Evolutionary conservation across 2,888 invertebrate genomes (phyloP).

Genomic region (Hydrotaea diabolus): DNA sequence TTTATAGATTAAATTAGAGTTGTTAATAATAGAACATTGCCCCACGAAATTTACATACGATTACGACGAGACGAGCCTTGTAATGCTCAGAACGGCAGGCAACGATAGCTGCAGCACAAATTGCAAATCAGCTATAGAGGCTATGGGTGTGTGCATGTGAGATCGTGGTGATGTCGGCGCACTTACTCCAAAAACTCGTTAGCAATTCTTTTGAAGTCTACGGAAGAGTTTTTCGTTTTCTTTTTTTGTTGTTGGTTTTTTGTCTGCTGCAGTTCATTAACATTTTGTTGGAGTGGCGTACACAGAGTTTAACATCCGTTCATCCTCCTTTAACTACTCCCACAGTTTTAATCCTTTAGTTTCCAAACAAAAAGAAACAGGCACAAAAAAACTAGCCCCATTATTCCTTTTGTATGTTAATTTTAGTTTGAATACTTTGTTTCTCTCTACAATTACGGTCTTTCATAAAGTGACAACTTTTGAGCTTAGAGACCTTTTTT

Average conservation of each 20-base stretch:
- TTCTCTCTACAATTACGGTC: slow-evolving; percentile 18
- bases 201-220: slow-evolving; percentile 34
- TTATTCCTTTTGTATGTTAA: slow-evolving; percentile 37
- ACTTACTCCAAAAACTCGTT: slow-evolving; percentile 26
- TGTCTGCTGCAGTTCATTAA: slow-evolving; percentile 35
- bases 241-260: background rate
- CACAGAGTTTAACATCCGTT: slow-evolving; percentile 14
- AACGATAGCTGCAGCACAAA: background rate
- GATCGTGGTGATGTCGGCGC: background rate
- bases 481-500: slow-evolving; percentile 46
- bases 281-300: slow-evolving; percentile 21
- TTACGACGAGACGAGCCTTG: background rate
- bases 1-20: slow-evolving; percentile 14
- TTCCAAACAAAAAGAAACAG: background rate
- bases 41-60: slow-evolving; percentile 13
- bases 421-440: slow-evolving; percentile 39
- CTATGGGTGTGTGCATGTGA: background rate
- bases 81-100: background rate
- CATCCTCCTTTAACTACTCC: slow-evolving; percentile 4
- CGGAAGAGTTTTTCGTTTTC: background rate
- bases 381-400: too few species aligned
- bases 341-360: slow-evolving; percentile 21
- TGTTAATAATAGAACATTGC: background rate
- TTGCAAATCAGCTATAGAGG: slow-evolving; percentile 10
- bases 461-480: slow-evolving; percentile 42